A percentile compares a stretch with the other conserved stretches of the same genome.
Evolutionary conservation across 53 echinoderm and acorn worm species (phyloP).

Genomic region (Echinometra lucunter): DNA sequence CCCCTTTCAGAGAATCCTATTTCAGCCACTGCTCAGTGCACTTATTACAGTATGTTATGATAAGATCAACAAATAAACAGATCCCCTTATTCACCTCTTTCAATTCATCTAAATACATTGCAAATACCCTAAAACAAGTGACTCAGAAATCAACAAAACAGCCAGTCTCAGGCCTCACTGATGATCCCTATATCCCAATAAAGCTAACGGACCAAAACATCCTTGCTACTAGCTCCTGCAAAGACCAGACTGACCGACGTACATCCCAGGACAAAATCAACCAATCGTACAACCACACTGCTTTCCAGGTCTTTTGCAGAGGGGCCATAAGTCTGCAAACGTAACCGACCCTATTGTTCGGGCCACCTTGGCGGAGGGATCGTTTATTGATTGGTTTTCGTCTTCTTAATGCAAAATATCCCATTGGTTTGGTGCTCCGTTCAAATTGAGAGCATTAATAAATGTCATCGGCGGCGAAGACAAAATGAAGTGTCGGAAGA

Average conservation of each 20-base stretch:
- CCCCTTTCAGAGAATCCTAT: too few species aligned
- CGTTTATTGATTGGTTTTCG: constrained; percentile 32
- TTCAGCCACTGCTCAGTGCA: background rate
- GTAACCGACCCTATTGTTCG: background rate
- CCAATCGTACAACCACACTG: background rate
- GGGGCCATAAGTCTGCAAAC: background rate
- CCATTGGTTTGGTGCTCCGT: background rate
- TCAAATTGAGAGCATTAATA: background rate
- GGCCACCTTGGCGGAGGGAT: background rate
- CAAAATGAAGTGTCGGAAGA: background rate
- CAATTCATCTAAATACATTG: background rate
- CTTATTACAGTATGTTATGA: too few species aligned
- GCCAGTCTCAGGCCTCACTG: background rate
- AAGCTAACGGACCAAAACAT: background rate
- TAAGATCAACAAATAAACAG: background rate
- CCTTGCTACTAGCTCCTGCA: background rate
- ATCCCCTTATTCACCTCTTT: background rate
- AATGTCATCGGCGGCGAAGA: background rate
- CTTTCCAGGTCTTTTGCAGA: background rate
- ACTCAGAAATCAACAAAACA: constrained; percentile 23
- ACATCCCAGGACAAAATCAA: background rate
- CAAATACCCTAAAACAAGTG: background rate
- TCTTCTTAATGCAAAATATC: constrained; percentile 1
- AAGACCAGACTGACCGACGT: background rate
- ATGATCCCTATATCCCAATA: background rate